These are phyloP conservation scores for Alca torda DNA, from an alignment of 2,797 vertebrate genomes.

Conservation along the genomic window DNA sequence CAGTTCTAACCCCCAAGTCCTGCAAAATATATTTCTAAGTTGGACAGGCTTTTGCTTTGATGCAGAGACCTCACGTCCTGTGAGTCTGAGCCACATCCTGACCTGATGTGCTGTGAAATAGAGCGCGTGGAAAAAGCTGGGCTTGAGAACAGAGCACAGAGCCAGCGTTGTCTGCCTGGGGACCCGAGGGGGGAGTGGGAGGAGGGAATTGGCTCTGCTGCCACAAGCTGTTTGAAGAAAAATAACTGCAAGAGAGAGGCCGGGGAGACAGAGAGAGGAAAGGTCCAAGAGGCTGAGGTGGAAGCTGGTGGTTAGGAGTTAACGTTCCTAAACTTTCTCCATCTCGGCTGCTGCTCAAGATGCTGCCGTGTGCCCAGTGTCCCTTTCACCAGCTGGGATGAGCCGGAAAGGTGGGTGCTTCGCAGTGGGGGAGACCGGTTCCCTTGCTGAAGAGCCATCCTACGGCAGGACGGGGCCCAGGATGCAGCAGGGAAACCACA, in stretches of 20 bases:
- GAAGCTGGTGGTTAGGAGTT: not conserved
- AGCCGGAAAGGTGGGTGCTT: not conserved
- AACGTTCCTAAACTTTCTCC: not conserved
- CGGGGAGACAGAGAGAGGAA: not conserved
- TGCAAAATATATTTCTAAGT: not conserved
- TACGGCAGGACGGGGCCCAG: not conserved
- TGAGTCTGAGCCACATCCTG: not conserved
- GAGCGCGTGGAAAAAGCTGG: not conserved
- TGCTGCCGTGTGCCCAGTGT: accelerated
- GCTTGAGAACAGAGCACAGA: not conserved
- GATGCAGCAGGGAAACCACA: not conserved
- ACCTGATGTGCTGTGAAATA: not conserved
- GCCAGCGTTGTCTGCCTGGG: not conserved
- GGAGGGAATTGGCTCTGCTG: not conserved
- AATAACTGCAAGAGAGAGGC: not conserved
- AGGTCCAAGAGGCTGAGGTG: not conserved
- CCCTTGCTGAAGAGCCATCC: not conserved
- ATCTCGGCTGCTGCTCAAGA: not conserved
- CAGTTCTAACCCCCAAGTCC: not conserved
- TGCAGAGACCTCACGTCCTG: not conserved
- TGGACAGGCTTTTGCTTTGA: not conserved
- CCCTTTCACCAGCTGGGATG: not conserved
- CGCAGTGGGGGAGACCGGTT: not conserved
- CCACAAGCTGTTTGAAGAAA: not conserved
- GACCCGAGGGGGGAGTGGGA: not conserved